phyloP scores from a whole-genome alignment of 35 echinoderm and acorn worm genomes.

The Stichopus chloronotus region DNA sequence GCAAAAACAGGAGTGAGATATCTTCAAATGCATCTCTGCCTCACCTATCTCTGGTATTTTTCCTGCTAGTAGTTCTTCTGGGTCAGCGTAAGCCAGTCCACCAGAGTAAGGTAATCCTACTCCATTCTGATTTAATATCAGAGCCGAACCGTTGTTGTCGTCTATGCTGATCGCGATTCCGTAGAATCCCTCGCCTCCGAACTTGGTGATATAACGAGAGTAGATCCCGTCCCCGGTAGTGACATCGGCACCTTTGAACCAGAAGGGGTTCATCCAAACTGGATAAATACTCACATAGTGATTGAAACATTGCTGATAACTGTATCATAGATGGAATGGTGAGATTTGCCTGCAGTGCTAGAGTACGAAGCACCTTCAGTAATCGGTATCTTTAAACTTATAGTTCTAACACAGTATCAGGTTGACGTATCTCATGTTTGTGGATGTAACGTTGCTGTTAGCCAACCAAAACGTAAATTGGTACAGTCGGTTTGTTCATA shows the following conservation, averaged over 20 bases:
- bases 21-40: background rate
- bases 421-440: no score
- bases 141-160: background rate
- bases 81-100: background rate
- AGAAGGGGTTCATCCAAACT: background rate
- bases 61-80: background rate
- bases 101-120: conserved; percentile 1
- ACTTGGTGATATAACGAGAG: conserved; percentile 5
- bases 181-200: background rate
- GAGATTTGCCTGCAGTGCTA: no score
- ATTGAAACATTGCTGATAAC: background rate
- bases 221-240: conserved; percentile 1
- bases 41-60: background rate
- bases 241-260: background rate
- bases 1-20: no score
- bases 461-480: no score
- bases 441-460: no score
- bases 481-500: no score
- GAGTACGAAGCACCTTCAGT: no score
- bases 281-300: background rate
- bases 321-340: no score
- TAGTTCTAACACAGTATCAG: no score
- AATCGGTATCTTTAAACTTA: no score
- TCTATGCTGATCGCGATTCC: background rate
- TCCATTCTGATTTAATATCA: background rate